These are phyloP conservation scores for Myiagra hebetior DNA, from an alignment of 2,113 vertebrate species.

Conservation along the genomic window DNA sequence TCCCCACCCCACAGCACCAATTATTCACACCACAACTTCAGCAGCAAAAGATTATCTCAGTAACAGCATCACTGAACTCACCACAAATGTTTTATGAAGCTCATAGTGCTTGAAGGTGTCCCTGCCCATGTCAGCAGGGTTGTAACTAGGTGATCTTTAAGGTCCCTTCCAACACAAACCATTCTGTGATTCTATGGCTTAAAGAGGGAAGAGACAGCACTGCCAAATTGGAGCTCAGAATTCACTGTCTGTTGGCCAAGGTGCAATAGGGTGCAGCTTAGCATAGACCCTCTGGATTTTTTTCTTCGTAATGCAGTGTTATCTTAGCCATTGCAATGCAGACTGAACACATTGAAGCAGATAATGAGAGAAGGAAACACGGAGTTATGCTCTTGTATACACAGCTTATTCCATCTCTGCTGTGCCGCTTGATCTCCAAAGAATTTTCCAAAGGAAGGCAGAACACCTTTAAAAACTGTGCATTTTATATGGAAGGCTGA, in stretches of 20 bases:
- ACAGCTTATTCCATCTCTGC: not conserved
- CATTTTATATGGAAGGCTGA: not conserved
- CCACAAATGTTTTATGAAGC: not conserved
- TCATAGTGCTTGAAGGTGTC: not conserved
- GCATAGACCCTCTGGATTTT: not conserved
- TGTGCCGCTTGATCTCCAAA: not conserved
- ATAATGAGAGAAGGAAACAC: not conserved
- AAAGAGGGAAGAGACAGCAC: not conserved
- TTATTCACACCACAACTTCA: not conserved
- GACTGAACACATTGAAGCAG: not conserved
- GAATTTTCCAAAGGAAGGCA: not conserved
- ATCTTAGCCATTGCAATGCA: not conserved
- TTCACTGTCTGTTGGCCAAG: not conserved
- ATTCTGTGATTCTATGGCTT: not conserved
- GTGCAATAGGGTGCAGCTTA: not conserved
- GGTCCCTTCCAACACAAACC: not conserved
- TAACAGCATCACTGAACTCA: not conserved
- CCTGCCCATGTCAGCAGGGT: not conserved
- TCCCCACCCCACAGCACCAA: too few relatives aligned
- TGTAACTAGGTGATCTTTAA: not conserved
- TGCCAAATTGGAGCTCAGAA: not conserved
- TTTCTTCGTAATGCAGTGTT: not conserved
- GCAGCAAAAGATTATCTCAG: not conserved
- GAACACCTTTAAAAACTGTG: not conserved
- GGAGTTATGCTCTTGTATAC: not conserved